Evolutionary conservation across 92 coral and sea anemone species (phyloP).

Genomic region (Scolanthus callimorphus): DNA sequence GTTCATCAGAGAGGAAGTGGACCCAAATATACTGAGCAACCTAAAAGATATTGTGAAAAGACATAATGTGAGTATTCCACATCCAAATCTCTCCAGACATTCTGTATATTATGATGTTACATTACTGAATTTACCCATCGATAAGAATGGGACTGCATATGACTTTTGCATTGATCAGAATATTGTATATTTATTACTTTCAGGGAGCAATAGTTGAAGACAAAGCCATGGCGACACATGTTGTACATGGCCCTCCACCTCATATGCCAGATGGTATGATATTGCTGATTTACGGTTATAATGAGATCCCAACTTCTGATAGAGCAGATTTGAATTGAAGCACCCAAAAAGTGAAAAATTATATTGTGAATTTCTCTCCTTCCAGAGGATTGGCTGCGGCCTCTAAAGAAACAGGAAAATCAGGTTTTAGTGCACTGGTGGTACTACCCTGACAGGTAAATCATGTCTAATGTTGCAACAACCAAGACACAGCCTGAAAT

Average conservation of each 20-base stretch:
- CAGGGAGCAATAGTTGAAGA: conserved; percentile 86
- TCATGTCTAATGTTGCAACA: no score
- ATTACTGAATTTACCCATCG: no score
- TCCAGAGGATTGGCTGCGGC: conserved; percentile 94
- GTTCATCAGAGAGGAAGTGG: conserved; percentile 73
- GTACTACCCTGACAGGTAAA: conserved; percentile 95
- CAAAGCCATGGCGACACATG: conserved; percentile 71
- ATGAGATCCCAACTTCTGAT: no score
- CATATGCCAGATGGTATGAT: conserved; percentile 82
- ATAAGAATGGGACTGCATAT: no score
- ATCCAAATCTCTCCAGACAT: no score
- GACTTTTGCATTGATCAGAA: no score
- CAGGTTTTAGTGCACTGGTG: conserved; percentile 97
- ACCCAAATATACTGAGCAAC: conserved; percentile 59
- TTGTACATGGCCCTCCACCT: conserved; percentile 83
- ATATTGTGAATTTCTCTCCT: no score
- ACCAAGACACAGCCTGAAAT: no score
- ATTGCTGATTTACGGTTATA: no score
- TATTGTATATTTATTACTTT: background rate
- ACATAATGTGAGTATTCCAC: conserved; percentile 90
- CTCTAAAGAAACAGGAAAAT: conserved; percentile 74
- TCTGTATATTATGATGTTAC: no score
- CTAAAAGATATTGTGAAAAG: conserved; percentile 88
- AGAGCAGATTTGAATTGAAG: no score
- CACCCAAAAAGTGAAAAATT: no score